These are phyloP conservation scores for Rugalucina vietnamica DNA, from an alignment of 2,888 invertebrate species.

Conservation along the genomic window DNA sequence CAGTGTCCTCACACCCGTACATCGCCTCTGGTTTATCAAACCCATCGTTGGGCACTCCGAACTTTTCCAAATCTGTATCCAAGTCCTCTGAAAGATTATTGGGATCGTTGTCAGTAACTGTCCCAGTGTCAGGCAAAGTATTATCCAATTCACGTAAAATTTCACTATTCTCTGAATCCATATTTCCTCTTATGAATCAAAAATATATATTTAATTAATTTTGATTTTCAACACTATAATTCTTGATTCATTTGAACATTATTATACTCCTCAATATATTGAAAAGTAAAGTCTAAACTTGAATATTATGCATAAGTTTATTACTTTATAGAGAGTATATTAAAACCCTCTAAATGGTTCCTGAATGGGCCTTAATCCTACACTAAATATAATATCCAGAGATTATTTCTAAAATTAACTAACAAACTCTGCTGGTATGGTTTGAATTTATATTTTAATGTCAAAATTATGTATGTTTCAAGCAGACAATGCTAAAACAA, in stretches of 20 bases:
- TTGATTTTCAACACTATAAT: too few species aligned
- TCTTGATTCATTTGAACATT: too few species aligned
- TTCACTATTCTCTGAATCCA: background rate
- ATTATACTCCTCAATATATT: background rate
- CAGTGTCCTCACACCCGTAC: background rate
- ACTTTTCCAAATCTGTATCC: background rate
- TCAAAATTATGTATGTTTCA: background rate
- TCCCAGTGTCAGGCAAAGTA: background rate
- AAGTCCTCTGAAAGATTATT: background rate
- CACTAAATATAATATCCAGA: background rate
- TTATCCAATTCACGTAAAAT: constrained; percentile 2
- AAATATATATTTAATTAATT: too few species aligned
- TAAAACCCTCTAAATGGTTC: background rate
- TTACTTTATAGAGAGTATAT: background rate
- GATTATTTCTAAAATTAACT: background rate
- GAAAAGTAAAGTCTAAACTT: background rate
- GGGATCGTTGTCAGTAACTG: background rate
- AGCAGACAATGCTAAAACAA: background rate
- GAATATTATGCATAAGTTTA: background rate
- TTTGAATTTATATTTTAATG: background rate
- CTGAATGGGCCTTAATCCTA: background rate
- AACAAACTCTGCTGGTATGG: background rate
- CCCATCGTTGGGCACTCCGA: background rate
- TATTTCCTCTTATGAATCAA: too few species aligned
- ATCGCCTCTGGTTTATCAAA: background rate